Evolutionary conservation across 1,140 invertebrate genomes (phyloP).

Genomic region (Philopotamus ludificatus): DNA sequence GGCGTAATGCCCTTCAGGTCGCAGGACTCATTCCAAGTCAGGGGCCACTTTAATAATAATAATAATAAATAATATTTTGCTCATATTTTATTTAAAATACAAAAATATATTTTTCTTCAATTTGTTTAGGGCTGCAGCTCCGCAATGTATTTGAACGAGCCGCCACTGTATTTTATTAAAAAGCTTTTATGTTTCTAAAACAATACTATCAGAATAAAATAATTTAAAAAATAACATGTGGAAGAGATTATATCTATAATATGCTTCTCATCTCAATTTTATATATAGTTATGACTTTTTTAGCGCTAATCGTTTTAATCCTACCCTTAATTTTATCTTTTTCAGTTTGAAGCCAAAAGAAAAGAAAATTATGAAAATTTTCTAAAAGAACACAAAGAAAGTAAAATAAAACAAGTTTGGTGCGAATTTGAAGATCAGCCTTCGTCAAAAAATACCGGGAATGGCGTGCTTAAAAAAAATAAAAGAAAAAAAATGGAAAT

Average conservation of each 20-base stretch:
- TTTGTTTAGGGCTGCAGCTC: too few species aligned
- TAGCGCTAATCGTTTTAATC: neutral
- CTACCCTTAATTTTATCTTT: conserved; percentile 31
- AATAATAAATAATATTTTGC: too few species aligned
- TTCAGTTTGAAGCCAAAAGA: conserved; percentile 52
- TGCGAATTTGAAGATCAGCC: conserved; percentile 51
- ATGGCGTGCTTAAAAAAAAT: conserved; percentile 5
- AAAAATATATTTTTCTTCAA: too few species aligned
- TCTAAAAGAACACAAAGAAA: conserved; percentile 54
- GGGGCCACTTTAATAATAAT: too few species aligned
- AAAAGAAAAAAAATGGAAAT: conserved; percentile 29
- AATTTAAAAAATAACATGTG: neutral
- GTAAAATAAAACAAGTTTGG: conserved; percentile 54
- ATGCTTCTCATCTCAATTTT: neutral
- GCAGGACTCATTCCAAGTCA: too few species aligned
- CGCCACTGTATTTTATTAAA: too few species aligned
- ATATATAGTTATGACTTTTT: neutral
- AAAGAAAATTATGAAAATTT: conserved; percentile 58
- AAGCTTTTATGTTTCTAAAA: too few species aligned
- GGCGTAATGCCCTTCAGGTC: too few species aligned
- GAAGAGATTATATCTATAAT: neutral
- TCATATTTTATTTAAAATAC: too few species aligned
- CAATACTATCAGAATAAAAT: too few species aligned
- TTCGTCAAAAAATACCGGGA: neutral
- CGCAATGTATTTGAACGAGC: too few species aligned